These are phyloP conservation scores for Lophochroa leadbeateri DNA, from an alignment of 2,113 vertebrate genomes.

Conservation along the genomic window DNA sequence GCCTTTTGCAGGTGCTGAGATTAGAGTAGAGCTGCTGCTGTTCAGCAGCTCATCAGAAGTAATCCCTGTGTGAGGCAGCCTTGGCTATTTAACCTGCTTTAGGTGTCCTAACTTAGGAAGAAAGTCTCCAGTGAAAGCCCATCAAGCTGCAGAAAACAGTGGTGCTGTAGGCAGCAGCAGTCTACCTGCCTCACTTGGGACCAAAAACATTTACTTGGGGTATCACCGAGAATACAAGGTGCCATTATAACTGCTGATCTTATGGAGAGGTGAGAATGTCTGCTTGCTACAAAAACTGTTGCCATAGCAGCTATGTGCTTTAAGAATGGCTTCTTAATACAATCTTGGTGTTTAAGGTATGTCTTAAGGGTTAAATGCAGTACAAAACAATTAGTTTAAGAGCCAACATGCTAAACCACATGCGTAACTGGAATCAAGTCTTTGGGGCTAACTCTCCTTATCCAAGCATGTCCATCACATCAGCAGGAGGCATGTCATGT, in stretches of 20 bases:
- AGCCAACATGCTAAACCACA: background rate
- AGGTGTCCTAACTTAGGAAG: background rate
- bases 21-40: background rate
- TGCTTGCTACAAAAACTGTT: background rate
- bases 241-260: background rate
- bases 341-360: background rate
- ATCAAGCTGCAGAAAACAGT: background rate
- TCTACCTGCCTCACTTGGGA: background rate
- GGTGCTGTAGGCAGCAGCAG: background rate
- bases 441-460: background rate
- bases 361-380: background rate
- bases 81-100: background rate
- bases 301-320: background rate
- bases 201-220: background rate
- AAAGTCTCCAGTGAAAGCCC: background rate
- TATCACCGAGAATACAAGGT: background rate
- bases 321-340: background rate
- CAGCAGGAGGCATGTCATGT: background rate
- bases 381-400: background rate
- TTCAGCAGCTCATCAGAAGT: background rate
- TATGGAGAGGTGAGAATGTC: background rate
- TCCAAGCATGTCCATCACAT: background rate
- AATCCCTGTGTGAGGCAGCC: background rate
- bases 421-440: background rate
- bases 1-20: background rate